Percentiles rank a stretch among this genome's conserved stretches.
These are phyloP conservation scores for Andinoacara biseriatus DNA, from an alignment of 2,113 vertebrate genomes.

Conservation along the genomic window DNA sequence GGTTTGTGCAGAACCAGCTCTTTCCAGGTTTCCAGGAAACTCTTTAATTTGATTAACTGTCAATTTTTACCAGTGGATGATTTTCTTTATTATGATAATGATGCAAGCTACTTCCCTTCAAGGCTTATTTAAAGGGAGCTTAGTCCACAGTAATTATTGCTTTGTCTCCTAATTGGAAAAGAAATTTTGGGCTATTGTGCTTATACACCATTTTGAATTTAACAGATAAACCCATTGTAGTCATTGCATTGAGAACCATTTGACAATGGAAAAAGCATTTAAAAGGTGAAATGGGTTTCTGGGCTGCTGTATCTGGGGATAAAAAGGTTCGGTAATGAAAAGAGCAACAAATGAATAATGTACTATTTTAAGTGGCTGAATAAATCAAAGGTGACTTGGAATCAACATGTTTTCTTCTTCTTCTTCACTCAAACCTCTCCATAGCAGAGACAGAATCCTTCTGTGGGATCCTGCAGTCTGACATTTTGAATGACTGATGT, in stretches of 20 bases:
- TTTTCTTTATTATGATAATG: slow-evolving; percentile 50
- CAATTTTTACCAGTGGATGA: slow-evolving; percentile 30
- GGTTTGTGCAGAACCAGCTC: neutral
- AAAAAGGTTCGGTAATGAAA: slow-evolving; percentile 49
- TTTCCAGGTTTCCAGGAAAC: slow-evolving; percentile 13
- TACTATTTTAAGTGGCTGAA: slow-evolving; percentile 63
- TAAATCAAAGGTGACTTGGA: slow-evolving; percentile 63
- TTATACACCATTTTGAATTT: slow-evolving; percentile 48
- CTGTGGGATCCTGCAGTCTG: neutral
- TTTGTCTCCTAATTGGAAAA: slow-evolving; percentile 48
- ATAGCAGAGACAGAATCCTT: neutral
- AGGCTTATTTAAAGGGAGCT: slow-evolving; percentile 48
- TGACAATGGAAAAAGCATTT: slow-evolving; percentile 54
- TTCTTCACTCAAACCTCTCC: neutral
- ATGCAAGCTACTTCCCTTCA: slow-evolving; percentile 39
- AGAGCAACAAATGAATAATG: slow-evolving; percentile 42
- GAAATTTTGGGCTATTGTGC: slow-evolving; percentile 58
- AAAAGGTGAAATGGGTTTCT: slow-evolving; percentile 61
- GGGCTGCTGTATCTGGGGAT: slow-evolving; percentile 39
- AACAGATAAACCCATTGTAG: slow-evolving; percentile 58
- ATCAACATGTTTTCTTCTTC: slow-evolving; percentile 4
- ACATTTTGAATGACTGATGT: slow-evolving; percentile 15
- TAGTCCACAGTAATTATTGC: slow-evolving; percentile 59
- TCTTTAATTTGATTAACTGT: slow-evolving; percentile 40
- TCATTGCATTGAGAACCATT: slow-evolving; percentile 43